Evolutionary conservation across 2,888 invertebrate genomes (phyloP).

Genomic region (Caenorhabditis imperialis): DNA sequence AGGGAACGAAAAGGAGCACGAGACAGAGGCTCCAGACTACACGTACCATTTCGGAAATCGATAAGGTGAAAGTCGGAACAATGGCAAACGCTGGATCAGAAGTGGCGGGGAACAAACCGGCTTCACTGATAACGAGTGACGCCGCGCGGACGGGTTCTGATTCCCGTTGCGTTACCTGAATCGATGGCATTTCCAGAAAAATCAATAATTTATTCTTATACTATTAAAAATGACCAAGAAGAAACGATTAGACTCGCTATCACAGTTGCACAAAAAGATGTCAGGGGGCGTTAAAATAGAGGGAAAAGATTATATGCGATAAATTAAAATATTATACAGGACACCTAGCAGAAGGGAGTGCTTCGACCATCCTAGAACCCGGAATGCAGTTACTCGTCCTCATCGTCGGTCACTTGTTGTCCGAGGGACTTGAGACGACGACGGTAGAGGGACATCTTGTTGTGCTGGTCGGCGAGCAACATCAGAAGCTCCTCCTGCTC

Average conservation of each 20-base stretch:
- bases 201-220: slow-evolving; percentile 39
- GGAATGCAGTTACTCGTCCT: slow-evolving; percentile 64
- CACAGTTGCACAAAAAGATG: slow-evolving; percentile 29
- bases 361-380: slow-evolving; percentile 25
- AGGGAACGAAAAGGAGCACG: slow-evolving; percentile 21
- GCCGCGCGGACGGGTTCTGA: slow-evolving; percentile 18
- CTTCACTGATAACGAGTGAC: slow-evolving; percentile 5
- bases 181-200: neutral
- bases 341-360: slow-evolving; percentile 15
- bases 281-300: neutral
- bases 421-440: slow-evolving; percentile 61
- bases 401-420: slow-evolving; percentile 73
- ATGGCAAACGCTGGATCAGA: slow-evolving; percentile 22
- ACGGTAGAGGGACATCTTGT: slow-evolving; percentile 81
- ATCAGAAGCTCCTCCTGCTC: slow-evolving; percentile 95
- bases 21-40: slow-evolving; percentile 16
- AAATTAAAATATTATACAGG: slow-evolving; percentile 39
- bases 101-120: slow-evolving; percentile 27
- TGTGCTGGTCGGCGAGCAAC: slow-evolving; percentile 90
- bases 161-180: neutral
- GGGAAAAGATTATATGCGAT: slow-evolving; percentile 16
- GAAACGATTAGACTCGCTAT: slow-evolving; percentile 17
- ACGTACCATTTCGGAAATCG: slow-evolving; percentile 13
- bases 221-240: slow-evolving; percentile 8
- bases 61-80: slow-evolving; percentile 6